Conservation (phyloP, 2,113 vertebrate genomes). For the Origma solitaria region DNA sequence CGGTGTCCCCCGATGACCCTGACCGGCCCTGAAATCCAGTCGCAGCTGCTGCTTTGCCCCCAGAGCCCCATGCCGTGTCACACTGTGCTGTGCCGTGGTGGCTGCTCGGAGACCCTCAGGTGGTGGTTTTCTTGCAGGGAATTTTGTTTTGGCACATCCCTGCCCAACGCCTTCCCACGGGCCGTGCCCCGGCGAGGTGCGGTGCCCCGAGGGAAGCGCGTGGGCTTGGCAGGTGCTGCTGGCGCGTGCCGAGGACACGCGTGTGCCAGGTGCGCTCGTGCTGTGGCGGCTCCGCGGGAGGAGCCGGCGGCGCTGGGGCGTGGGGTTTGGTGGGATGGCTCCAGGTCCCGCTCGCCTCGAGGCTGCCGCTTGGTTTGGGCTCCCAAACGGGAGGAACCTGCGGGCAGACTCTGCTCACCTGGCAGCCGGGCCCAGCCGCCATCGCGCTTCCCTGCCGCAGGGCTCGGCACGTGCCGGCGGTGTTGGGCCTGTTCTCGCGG, state of each 20-base stretch:
- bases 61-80: neutral
- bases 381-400: neutral
- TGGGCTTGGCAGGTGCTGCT: neutral
- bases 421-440: neutral
- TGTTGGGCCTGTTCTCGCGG: neutral
- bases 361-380: rapidly evolving
- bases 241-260: neutral
- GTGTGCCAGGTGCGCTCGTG: neutral
- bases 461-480: neutral
- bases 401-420: neutral
- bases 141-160: neutral
- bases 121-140: neutral
- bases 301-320: neutral
- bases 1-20: neutral
- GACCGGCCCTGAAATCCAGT: rapidly evolving
- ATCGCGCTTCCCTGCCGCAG: neutral
- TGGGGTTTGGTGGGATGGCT: neutral
- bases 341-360: rapidly evolving
- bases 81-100: rapidly evolving
- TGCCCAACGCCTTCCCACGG: neutral
- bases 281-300: neutral
- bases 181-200: neutral
- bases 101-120: neutral
- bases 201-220: neutral
- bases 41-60: rapidly evolving